Evolutionary conservation across 2,797 vertebrate genomes (phyloP).

Genomic region (Poeciliopsis presidionis): DNA sequence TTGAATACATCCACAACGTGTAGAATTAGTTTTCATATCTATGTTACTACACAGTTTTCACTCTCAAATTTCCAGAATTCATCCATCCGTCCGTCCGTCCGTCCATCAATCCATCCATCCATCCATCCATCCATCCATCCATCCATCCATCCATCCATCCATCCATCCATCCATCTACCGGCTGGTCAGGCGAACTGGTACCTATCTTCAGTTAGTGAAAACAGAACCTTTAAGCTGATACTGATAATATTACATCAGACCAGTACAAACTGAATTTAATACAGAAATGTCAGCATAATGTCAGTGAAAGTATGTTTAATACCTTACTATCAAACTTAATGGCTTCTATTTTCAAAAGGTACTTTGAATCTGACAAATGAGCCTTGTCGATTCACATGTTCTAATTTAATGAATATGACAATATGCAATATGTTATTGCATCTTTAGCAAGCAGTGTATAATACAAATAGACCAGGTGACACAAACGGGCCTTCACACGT

Average conservation of each 20-base stretch:
- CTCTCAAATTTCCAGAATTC: neutral
- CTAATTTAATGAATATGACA: neutral
- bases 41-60: neutral
- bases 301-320: neutral
- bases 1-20: neutral
- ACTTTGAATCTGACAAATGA: neutral
- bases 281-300: neutral
- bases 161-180: neutral
- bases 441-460: neutral
- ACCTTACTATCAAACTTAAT: neutral
- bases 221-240: neutral
- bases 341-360: neutral
- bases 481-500: slow-evolving; percentile 3
- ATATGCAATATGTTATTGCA: neutral
- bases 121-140: slow-evolving; percentile 5
- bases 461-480: neutral
- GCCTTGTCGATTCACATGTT: neutral
- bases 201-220: neutral
- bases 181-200: neutral
- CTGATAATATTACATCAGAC: neutral
- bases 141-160: neutral
- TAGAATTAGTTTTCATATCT: slow-evolving; percentile 3
- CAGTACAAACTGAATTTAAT: neutral
- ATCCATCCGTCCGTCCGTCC: slow-evolving; percentile 1
- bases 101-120: neutral